A percentile compares a stretch with the other conserved stretches of the same genome.
phyloP scores from a whole-genome alignment of 1,140 invertebrate species.

The Triops longicaudatus region DNA sequence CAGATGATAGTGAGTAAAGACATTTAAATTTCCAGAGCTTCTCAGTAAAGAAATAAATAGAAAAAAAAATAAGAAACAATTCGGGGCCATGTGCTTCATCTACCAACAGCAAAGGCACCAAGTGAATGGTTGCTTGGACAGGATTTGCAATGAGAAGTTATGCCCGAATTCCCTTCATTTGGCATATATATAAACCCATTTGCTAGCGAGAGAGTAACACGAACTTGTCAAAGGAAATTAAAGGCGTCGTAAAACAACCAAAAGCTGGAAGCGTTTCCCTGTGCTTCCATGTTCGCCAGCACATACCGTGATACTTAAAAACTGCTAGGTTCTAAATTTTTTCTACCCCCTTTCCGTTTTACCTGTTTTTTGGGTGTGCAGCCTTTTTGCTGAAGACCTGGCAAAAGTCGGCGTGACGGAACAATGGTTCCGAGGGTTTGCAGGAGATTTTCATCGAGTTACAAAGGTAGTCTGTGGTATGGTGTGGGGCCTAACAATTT shows the following conservation, averaged over 20 bases:
- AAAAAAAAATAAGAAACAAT: neutral
- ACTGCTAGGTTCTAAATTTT: neutral
- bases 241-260: neutral
- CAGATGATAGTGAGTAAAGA: neutral
- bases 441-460: neutral
- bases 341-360: neutral
- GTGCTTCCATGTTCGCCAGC: neutral
- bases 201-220: conserved; percentile 4
- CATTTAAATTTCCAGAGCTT: neutral
- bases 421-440: neutral
- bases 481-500: conserved; percentile 10
- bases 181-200: neutral
- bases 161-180: neutral
- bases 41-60: too few species aligned
- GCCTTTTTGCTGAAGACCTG: neutral
- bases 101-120: neutral
- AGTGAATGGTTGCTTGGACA: neutral
- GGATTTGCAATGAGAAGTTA: neutral
- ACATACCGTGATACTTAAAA: neutral
- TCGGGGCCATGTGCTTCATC: neutral
- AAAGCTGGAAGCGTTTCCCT: conserved; percentile 1
- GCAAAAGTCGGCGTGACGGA: neutral
- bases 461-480: neutral
- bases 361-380: neutral
- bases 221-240: conserved; percentile 7